phyloP scores from a whole-genome alignment of 2,888 invertebrate species.

The Lasioglossum calceatum region DNA sequence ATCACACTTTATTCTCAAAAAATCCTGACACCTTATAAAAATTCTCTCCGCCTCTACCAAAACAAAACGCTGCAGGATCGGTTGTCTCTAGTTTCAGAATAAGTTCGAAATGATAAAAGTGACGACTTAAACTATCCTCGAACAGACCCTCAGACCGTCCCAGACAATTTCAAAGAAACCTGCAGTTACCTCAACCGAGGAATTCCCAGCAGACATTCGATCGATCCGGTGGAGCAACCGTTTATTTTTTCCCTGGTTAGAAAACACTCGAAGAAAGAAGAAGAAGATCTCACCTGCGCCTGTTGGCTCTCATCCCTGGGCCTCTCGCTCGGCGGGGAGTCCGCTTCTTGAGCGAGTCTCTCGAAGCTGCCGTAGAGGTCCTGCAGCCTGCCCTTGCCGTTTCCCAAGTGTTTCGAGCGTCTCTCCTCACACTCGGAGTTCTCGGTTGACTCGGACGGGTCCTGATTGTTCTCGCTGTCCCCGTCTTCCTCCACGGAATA shows the following conservation, averaged over 20 bases:
- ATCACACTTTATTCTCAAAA: no score
- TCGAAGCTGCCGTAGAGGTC: conserved; percentile 85
- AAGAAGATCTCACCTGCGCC: conserved; percentile 74
- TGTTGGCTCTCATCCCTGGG: conserved; percentile 82
- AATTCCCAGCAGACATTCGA: not conserved
- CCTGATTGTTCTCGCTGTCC: conserved; percentile 86
- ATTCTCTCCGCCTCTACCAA: no score
- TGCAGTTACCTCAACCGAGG: not conserved
- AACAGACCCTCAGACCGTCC: not conserved
- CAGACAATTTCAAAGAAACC: not conserved
- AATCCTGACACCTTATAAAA: no score
- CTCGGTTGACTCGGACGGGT: conserved; percentile 75
- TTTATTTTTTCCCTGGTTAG: not conserved
- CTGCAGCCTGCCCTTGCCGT: conserved; percentile 81
- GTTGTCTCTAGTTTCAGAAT: no score
- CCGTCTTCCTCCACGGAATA: conserved; percentile 95
- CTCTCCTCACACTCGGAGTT: conserved; percentile 75
- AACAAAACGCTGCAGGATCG: no score
- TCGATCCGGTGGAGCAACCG: not conserved
- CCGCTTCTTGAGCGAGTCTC: conserved; percentile 81
- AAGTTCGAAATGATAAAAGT: not conserved
- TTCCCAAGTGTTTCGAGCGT: conserved; percentile 71
- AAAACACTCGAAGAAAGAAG: not conserved
- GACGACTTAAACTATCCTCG: not conserved
- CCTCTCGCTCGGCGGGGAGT: conserved; percentile 76